Percentiles rank a stretch among this genome's conserved stretches.
phyloP scores from a whole-genome alignment of 2,113 vertebrate genomes.

The Petromus typicus region DNA sequence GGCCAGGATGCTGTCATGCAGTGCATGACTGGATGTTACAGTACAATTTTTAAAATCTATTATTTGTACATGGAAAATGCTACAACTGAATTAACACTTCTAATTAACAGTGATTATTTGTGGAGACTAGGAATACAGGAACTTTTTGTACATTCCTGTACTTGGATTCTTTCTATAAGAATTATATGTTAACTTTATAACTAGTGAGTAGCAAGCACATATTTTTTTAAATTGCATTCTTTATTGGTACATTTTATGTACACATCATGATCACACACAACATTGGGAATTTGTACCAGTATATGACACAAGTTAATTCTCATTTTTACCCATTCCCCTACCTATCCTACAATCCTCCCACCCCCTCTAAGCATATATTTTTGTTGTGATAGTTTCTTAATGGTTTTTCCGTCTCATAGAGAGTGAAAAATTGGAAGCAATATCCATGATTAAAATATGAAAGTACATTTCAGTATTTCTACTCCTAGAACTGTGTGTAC shows the following conservation, averaged over 20 bases:
- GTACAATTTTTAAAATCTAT: not conserved
- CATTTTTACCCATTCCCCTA: too few species aligned
- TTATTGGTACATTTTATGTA: too few species aligned
- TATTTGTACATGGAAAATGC: slow-evolving; percentile 22
- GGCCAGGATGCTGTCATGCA: not conserved
- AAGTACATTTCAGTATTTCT: not conserved
- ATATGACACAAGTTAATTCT: too few species aligned
- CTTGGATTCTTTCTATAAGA: not conserved
- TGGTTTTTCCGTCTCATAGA: not conserved
- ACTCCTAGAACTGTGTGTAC: not conserved
- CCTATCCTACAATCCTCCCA: too few species aligned
- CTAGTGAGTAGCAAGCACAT: not conserved
- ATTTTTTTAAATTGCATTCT: not conserved
- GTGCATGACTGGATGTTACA: not conserved
- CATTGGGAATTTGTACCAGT: too few species aligned
- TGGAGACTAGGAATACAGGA: not conserved
- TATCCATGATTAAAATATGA: slow-evolving; percentile 27
- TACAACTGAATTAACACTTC: not conserved
- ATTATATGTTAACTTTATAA: slow-evolving; percentile 27
- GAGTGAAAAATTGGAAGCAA: slow-evolving; percentile 9
- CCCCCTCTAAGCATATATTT: too few species aligned
- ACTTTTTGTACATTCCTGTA: not conserved
- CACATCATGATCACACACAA: too few species aligned
- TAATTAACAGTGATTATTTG: slow-evolving; percentile 31
- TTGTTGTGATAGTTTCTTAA: slow-evolving; percentile 7